These are phyloP conservation scores for Rhadina sibilatrix DNA, from an alignment of 2,113 vertebrate genomes.

Conservation along the genomic window DNA sequence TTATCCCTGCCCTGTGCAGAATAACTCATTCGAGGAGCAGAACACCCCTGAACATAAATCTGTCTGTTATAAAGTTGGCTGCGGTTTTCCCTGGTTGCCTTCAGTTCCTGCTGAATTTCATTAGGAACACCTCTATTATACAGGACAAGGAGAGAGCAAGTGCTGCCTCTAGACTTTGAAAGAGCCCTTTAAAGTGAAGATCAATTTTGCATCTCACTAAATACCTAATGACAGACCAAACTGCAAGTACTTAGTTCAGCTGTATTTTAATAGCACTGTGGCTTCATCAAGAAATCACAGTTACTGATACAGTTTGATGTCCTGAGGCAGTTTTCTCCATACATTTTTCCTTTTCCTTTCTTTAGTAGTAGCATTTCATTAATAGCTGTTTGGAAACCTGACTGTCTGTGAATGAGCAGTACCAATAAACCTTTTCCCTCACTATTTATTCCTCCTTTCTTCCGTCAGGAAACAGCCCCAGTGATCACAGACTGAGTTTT, in stretches of 20 bases:
- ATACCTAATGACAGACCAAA: slow-evolving; percentile 46
- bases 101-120: slow-evolving; percentile 25
- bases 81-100: neutral
- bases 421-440: neutral
- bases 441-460: neutral
- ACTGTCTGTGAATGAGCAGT: neutral
- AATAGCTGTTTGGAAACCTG: slow-evolving; percentile 16
- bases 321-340: neutral
- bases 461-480: neutral
- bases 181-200: slow-evolving; percentile 37
- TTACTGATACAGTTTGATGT: neutral
- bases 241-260: slow-evolving; percentile 46
- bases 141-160: neutral
- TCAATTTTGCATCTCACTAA: slow-evolving; percentile 56
- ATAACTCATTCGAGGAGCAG: neutral
- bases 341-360: neutral
- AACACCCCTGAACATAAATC: slow-evolving; percentile 41
- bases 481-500: neutral
- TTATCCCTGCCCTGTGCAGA: neutral
- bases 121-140: slow-evolving; percentile 36
- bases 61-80: slow-evolving; percentile 25
- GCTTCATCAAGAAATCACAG: neutral
- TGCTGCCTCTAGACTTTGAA: slow-evolving; percentile 6
- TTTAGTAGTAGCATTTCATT: neutral
- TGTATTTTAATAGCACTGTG: slow-evolving; percentile 26